A percentile compares a stretch with the other conserved stretches of the same genome.
phyloP scores from a whole-genome alignment of 2,888 invertebrate species.

The Chrysolina americana region DNA sequence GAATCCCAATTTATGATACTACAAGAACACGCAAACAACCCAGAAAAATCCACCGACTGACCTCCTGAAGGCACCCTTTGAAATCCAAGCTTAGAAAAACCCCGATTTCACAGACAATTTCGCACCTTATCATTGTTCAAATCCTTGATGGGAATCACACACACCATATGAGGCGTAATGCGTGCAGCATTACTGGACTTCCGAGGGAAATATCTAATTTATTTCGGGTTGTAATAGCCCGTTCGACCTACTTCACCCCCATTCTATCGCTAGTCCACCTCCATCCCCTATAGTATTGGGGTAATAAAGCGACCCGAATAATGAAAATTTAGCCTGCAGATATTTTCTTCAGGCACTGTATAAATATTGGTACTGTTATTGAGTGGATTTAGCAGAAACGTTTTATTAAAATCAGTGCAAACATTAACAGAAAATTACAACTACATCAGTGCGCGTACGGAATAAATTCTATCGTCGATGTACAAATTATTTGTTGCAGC shows the following conservation, averaged over 20 bases:
- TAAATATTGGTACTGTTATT: too few species aligned
- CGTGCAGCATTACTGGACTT: slow-evolving; percentile 10
- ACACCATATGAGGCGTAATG: slow-evolving; percentile 16
- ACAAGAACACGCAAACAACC: too few species aligned
- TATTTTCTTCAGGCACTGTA: background rate
- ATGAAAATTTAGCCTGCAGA: slow-evolving; percentile 3
- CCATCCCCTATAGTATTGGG: background rate
- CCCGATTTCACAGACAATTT: slow-evolving; percentile 12
- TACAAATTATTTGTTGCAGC: too few species aligned
- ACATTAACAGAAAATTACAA: too few species aligned
- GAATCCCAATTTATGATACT: too few species aligned
- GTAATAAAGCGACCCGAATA: slow-evolving; percentile 8
- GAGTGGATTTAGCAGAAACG: too few species aligned
- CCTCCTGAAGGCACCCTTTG: background rate
- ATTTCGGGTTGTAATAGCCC: slow-evolving; percentile 12
- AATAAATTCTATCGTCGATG: too few species aligned
- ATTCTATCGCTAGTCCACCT: background rate
- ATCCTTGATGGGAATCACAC: slow-evolving; percentile 16
- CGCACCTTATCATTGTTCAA: slow-evolving; percentile 16
- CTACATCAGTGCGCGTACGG: too few species aligned
- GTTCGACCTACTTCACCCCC: slow-evolving; percentile 14
- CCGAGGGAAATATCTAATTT: slow-evolving; percentile 21
- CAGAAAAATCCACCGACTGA: background rate
- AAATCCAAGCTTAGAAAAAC: background rate
- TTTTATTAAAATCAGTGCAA: too few species aligned